phyloP scores from a whole-genome alignment of 2,888 invertebrate genomes.

The Hirtodrosophila confusa region DNA sequence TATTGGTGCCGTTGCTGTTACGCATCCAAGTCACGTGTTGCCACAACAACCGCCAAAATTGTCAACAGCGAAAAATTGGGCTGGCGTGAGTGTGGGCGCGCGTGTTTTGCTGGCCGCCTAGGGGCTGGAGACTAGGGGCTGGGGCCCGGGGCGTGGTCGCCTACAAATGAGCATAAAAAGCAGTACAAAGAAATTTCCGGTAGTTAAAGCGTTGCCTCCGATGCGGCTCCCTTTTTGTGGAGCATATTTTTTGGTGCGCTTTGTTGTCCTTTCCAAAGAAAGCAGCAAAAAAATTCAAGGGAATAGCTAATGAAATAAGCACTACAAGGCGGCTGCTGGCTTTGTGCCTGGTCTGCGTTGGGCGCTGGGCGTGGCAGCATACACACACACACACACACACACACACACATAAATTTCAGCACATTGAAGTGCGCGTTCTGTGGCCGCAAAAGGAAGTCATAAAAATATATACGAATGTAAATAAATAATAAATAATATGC shows the following conservation, averaged over 20 bases:
- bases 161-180: conserved; percentile 70
- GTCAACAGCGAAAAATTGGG: conserved; percentile 79
- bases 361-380: conserved; percentile 16
- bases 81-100: conserved; percentile 63
- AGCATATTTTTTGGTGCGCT: conserved; percentile 56
- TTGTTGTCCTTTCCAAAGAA: conserved; percentile 40
- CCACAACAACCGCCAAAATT: conserved; percentile 79
- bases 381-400: conserved; percentile 16
- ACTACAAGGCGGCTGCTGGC: conserved; percentile 43
- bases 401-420: conserved; percentile 26
- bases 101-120: conserved; percentile 29
- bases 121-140: conserved; percentile 6
- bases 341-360: conserved; percentile 17
- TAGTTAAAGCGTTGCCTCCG: conserved; percentile 73
- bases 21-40: conserved; percentile 78
- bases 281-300: conserved; percentile 52
- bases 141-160: conserved; percentile 41
- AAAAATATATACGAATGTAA: conserved; percentile 68
- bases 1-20: conserved; percentile 39
- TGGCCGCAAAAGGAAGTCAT: conserved; percentile 62
- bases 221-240: conserved; percentile 39
- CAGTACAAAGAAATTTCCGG: conserved; percentile 79
- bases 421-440: conserved; percentile 38
- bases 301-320: conserved; percentile 78
- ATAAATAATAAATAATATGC: conserved; percentile 79